A percentile compares a stretch with the other conserved stretches of the same genome.
Evolutionary conservation across 1,140 invertebrate genomes (phyloP).

Genomic region (Mycetomoellerius zeteki): DNA sequence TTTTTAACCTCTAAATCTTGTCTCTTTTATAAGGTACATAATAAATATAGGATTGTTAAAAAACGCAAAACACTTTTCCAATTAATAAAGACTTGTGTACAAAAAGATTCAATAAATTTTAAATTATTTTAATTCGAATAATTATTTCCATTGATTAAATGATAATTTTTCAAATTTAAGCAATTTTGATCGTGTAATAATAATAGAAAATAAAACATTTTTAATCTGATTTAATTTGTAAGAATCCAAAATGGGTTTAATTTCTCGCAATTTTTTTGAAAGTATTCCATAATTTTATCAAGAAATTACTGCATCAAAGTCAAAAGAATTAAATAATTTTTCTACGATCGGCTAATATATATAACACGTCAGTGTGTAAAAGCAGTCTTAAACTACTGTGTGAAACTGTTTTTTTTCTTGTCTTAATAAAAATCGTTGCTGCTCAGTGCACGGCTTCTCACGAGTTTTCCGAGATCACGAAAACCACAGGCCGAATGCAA

Average conservation of each 20-base stretch:
- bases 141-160: not conserved
- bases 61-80: not conserved
- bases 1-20: no score
- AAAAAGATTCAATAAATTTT: not conserved
- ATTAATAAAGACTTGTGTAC: slow-evolving; percentile 1
- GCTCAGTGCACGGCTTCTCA: slow-evolving; percentile 65
- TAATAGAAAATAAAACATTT: not conserved
- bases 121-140: not conserved
- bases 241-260: not conserved
- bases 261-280: not conserved
- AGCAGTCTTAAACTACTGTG: slow-evolving; percentile 78
- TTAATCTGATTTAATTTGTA: not conserved
- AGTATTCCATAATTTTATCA: not conserved
- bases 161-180: slow-evolving; percentile 15
- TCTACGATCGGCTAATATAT: slow-evolving; percentile 57
- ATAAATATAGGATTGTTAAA: slow-evolving; percentile 18
- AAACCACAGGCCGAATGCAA: slow-evolving; percentile 62
- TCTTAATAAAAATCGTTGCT: slow-evolving; percentile 61
- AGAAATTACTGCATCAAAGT: not conserved
- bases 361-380: slow-evolving; percentile 78
- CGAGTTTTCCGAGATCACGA: slow-evolving; percentile 39
- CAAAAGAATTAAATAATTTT: slow-evolving; percentile 8
- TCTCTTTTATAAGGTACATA: not conserved
- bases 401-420: slow-evolving; percentile 57
- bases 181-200: not conserved